Base-by-base conservation (phyloP, 2,888 invertebrate genomes). In the Torymus aiolomorphi region DNA sequence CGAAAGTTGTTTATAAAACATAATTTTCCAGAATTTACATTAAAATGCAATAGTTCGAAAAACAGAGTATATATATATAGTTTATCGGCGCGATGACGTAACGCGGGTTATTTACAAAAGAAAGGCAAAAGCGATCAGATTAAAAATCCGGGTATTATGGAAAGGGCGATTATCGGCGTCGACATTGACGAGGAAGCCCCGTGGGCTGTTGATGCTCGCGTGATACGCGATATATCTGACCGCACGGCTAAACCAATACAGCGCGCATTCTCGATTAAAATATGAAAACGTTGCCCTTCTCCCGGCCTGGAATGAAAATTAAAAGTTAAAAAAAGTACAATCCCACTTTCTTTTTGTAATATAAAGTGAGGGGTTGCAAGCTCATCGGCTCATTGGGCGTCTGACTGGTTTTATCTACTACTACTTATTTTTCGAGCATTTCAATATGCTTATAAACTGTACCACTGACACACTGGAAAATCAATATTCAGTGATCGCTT, bases 281-380 rank as follows among this genome's bases (percentile, higher is more conserved):
- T 71, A 71, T 71, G 61, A 71, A 71, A 70, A 71, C 20, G 20
- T 61, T 61, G 61, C 49, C 24, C 49, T 52, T 71, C 51, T 52
- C 51, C 11, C 10, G 31, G 31, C 3, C 31, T 31, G 11, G 31
- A 69, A 31, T 24, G 42, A 69, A 31, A 16, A n/a, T 31, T 31
- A 31, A 24, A 24, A 69, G 31, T 18, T 16, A 70, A 20, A 67
- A 67, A 51, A 18, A 18, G 18, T 20, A n/a, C 10, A 18, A 13
- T n/a, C 14, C 14, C n/a, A 31, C 31, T 31, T 3, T 31, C 5
- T 31, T 31, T 4, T 4, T 5, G 2, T 31, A 31, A 31, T 31
- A 31, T 31, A 31, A 3, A 31, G 5, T 31, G 5, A 69, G 54
- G 16, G 16, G 59, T 16, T 18, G 20, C 59, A 59, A 54, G 10